These are phyloP conservation scores for Callosobruchus maculatus DNA, from an alignment of 2,888 invertebrate species.

Conservation along the genomic window DNA sequence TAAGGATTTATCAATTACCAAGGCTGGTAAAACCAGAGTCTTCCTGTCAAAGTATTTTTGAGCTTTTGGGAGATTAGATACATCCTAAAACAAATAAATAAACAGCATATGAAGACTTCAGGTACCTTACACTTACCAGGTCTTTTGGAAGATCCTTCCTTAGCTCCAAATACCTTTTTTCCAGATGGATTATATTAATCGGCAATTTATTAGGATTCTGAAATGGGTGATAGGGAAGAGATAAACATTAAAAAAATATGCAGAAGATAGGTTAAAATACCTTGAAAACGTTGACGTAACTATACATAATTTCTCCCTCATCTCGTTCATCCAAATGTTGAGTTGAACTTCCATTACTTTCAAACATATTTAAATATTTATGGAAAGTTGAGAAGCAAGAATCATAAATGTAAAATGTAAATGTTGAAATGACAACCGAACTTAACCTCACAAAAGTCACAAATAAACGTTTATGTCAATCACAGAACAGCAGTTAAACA, in stretches of 20 bases:
- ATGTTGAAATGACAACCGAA: no score
- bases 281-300: slow-evolving; percentile 19
- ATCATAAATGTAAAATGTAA: no score
- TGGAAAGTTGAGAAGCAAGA: neutral
- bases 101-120: neutral
- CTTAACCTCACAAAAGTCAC: no score
- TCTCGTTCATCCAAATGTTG: neutral
- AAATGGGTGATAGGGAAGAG: slow-evolving; percentile 24
- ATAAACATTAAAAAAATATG: neutral
- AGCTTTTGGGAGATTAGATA: slow-evolving; percentile 14
- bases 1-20: slow-evolving; percentile 26
- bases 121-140: slow-evolving; percentile 20
- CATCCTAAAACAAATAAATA: slow-evolving; percentile 29
- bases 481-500: no score
- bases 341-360: neutral
- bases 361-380: neutral
- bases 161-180: slow-evolving; percentile 30
- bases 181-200: slow-evolving; percentile 49
- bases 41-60: slow-evolving; percentile 31
- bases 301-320: slow-evolving; percentile 14
- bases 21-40: slow-evolving; percentile 37
- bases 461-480: no score
- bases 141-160: slow-evolving; percentile 27
- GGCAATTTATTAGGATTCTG: slow-evolving; percentile 61
- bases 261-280: slow-evolving; percentile 6